Percentiles rank a stretch among this genome's conserved stretches.
These are phyloP conservation scores for Xyrichtys novacula DNA, from an alignment of 2,797 vertebrate genomes.

Conservation along the genomic window DNA sequence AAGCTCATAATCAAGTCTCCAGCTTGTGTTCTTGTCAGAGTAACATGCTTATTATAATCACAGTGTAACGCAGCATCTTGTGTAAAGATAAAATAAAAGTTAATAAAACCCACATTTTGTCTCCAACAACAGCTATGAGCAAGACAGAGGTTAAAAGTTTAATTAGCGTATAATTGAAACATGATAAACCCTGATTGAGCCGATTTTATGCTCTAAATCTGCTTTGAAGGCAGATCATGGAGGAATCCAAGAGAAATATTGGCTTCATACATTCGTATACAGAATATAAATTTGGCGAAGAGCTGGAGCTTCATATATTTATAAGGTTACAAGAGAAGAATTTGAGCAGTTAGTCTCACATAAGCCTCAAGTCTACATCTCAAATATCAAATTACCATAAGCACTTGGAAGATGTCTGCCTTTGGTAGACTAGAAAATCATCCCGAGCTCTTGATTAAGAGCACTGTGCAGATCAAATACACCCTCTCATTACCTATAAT, in stretches of 20 bases:
- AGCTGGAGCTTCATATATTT: conserved; percentile 22
- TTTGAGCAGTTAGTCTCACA: conserved; percentile 44
- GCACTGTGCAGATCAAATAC: conserved; percentile 66
- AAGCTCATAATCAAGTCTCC: no score
- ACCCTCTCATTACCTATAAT: conserved; percentile 76
- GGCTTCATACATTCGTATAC: conserved; percentile 1
- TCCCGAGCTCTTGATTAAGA: conserved; percentile 68
- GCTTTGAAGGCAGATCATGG: conserved; percentile 13
- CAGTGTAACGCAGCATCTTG: no score
- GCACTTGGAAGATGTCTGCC: conserved; percentile 47
- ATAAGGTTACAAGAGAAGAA: conserved; percentile 28
- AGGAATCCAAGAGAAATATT: background rate
- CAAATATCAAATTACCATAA: conserved; percentile 71
- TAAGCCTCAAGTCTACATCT: conserved; percentile 47
- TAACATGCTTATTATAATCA: no score
- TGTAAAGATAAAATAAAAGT: no score
- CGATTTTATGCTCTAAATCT: conserved; percentile 10
- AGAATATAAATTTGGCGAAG: conserved; percentile 22
- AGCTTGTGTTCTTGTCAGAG: no score
- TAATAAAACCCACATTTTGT: no score
- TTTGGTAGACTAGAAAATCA: conserved; percentile 62
- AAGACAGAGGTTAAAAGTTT: background rate
- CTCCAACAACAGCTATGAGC: background rate
- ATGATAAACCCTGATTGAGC: conserved; percentile 9
- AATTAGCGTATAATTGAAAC: conserved; percentile 21